Base-by-base conservation (phyloP, 2,797 vertebrate species). In the Lutjanus campechanus region DNA sequence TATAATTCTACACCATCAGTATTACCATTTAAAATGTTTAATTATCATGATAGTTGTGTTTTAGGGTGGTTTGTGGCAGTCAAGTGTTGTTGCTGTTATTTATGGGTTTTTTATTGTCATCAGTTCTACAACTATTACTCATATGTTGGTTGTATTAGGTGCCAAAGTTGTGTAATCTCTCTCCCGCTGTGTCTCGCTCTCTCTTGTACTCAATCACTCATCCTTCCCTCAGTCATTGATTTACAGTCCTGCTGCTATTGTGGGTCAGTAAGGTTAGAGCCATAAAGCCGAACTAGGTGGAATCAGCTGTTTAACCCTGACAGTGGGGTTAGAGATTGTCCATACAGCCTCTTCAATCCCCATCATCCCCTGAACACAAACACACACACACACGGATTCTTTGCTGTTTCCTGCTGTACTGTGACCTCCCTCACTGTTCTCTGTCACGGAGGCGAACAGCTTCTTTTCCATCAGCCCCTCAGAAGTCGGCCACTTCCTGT, bases 401-500 rank as follows among this genome's bases (percentile, higher is more conserved):
- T 55, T 50, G 46, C 83, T 19, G 69, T 62, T 90, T 91, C 61
- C 84, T 79, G 88, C 87, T 71, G 51, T 15, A 76, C 80, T 51
- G 47, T 86, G 85, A 89, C 83, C 87, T 75, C 82, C 29, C 40
- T 81, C 67, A 16, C 79, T 83, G 74, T 76, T 79, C 77, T 83
- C 59, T 66, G 84, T 86, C 89, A 87, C 68, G 11, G 58, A 88
- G 82, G 81, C 17, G n/a, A 85, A 85, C 90, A 72, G 81, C 89
- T 86, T 76, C 81, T 87, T 82, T 87, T 87, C 84, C 82, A 83
- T 77, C 84, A 89, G 67, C 60, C 12, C 74, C 82, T 91, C 85
- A 89, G 84, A 93, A 87, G 89, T 86, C 55, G 11, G 76, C 81
- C 81, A 95, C 88, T 95, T 95, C 95, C 95, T 93, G 94, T 91